Conservation (phyloP, 2,113 vertebrate genomes). For the Brachypteracias leptosomus region DNA sequence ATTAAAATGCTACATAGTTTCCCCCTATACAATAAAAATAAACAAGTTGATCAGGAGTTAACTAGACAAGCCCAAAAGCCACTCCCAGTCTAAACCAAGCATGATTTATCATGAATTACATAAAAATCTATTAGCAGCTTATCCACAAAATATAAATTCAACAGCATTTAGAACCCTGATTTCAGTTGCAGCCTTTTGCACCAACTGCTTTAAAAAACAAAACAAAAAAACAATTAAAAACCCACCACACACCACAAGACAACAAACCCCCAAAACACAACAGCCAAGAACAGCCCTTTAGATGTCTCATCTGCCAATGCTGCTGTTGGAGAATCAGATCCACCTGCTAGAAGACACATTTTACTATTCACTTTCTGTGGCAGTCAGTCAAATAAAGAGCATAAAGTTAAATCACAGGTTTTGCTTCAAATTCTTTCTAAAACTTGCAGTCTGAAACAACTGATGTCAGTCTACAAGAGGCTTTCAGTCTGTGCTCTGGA, state of each 20-base stretch:
- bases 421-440: not conserved
- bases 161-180: not conserved
- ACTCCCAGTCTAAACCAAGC: not conserved
- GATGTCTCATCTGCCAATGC: not conserved
- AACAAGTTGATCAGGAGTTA: not conserved
- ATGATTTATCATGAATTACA: not conserved
- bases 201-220: not conserved
- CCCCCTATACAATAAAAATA: not conserved
- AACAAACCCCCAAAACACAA: not conserved
- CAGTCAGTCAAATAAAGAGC: not conserved
- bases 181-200: not conserved
- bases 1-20: not conserved
- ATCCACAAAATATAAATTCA: not conserved
- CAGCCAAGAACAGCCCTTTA: not conserved
- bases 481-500: not conserved
- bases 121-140: not conserved
- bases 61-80: not conserved
- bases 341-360: not conserved
- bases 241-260: not conserved
- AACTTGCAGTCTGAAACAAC: not conserved
- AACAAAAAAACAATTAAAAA: no score
- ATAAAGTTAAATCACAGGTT: not conserved
- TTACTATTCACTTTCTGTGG: not conserved
- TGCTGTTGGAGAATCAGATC: not conserved
- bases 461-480: not conserved